These are phyloP conservation scores for Macrotus californicus DNA, from an alignment of 2,113 vertebrate genomes.

Conservation along the genomic window DNA sequence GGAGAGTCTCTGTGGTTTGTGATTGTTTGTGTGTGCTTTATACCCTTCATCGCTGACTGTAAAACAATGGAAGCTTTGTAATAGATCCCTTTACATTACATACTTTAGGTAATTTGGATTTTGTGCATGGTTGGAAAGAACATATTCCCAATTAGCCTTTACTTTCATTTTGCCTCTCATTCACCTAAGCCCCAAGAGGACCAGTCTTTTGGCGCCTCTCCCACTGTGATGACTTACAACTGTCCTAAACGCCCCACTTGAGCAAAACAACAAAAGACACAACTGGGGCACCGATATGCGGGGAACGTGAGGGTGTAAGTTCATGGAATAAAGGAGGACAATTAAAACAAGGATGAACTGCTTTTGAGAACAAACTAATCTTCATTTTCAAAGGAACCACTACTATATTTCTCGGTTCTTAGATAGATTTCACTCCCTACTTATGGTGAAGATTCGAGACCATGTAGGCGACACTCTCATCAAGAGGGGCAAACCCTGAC, in stretches of 20 bases:
- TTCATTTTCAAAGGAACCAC: not conserved
- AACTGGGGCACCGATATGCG: not conserved
- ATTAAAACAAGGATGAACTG: not conserved
- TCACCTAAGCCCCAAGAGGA: not conserved
- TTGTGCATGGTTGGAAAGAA: not conserved
- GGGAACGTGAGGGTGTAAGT: not conserved
- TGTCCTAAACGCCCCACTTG: not conserved
- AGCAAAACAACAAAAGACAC: constrained; percentile 31
- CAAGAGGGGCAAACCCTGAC: not conserved
- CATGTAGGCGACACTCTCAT: not conserved
- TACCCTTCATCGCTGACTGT: not conserved
- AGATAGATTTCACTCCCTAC: not conserved
- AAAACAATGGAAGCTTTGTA: not conserved
- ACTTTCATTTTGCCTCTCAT: not conserved
- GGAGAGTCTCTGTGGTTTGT: not conserved
- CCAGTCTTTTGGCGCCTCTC: not conserved
- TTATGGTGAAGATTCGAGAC: not conserved
- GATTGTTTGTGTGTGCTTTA: not conserved
- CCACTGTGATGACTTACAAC: not conserved
- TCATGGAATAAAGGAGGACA: not conserved
- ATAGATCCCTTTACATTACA: not conserved
- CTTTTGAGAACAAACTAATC: not conserved
- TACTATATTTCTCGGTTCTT: not conserved
- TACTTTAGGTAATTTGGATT: not conserved
- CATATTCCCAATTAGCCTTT: not conserved